Conservation (phyloP, 2,888 invertebrate species). For the Drosophila neotestacea region DNA sequence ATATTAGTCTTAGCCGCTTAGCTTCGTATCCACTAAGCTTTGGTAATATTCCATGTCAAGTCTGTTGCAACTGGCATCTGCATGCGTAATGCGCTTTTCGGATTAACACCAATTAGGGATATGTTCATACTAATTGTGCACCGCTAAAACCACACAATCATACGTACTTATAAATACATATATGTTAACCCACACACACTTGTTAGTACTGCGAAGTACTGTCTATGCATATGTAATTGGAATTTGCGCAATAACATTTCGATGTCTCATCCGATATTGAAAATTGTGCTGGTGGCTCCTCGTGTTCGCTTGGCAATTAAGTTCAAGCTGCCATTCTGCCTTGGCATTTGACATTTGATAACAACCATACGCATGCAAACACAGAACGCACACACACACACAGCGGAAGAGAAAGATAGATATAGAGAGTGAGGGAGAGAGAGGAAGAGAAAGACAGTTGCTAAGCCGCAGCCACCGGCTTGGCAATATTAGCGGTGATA, state of each 20-base stretch:
- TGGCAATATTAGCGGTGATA: slow-evolving; percentile 70
- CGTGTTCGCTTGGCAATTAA: slow-evolving; percentile 68
- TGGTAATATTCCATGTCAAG: slow-evolving; percentile 9
- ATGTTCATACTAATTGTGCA: slow-evolving; percentile 41
- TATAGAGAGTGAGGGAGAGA: background rate
- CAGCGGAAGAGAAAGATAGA: background rate
- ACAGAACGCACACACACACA: slow-evolving; percentile 1
- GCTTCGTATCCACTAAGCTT: slow-evolving; percentile 6
- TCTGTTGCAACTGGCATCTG: slow-evolving; percentile 8
- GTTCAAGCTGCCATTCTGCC: slow-evolving; percentile 57
- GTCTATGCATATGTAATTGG: slow-evolving; percentile 50
- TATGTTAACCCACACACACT: background rate
- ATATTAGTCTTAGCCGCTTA: background rate
- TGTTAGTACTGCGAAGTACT: background rate
- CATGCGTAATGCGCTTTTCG: slow-evolving; percentile 45
- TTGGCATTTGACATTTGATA: slow-evolving; percentile 61
- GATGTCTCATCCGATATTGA: slow-evolving; percentile 60
- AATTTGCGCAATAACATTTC: slow-evolving; percentile 53
- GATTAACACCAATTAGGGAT: slow-evolving; percentile 61
- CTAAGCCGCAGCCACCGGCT: slow-evolving; percentile 57
- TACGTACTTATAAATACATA: slow-evolving; percentile 1
- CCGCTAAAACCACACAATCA: background rate
- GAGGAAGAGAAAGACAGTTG: slow-evolving; percentile 19
- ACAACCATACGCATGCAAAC: slow-evolving; percentile 26
- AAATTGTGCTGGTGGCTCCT: slow-evolving; percentile 48